Evolutionary conservation across 2,797 vertebrate genomes (phyloP).

Genomic region (Botia almorhae): DNA sequence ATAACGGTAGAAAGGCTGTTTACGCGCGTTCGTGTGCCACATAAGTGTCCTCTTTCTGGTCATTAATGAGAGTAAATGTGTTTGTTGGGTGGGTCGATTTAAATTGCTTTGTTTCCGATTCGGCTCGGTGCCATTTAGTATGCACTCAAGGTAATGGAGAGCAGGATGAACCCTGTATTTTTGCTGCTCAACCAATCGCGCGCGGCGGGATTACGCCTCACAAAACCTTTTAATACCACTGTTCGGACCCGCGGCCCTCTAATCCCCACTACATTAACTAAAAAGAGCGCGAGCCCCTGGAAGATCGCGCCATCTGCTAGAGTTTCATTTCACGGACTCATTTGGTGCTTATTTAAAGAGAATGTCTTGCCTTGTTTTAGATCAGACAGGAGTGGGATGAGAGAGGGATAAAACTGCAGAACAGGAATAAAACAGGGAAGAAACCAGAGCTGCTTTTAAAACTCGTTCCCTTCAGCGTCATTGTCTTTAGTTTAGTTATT

Average conservation of each 20-base stretch:
- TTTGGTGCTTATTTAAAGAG: conserved; percentile 70
- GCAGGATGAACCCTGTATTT: conserved; percentile 72
- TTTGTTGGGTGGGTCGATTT: conserved; percentile 69
- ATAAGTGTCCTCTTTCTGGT: conserved; percentile 22
- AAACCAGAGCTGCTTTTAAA: conserved; percentile 11
- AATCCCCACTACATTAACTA: conserved; percentile 85
- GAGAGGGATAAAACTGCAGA: conserved; percentile 2
- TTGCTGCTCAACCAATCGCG: conserved; percentile 75
- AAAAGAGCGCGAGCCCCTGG: conserved; percentile 79
- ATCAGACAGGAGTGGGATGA: conserved; percentile 58
- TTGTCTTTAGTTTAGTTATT: not conserved
- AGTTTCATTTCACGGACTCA: conserved; percentile 76
- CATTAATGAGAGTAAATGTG: conserved; percentile 71
- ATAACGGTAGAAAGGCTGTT: conserved; percentile 1
- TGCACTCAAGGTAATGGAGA: conserved; percentile 79
- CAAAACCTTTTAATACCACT: conserved; percentile 85
- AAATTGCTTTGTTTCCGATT: conserved; percentile 60
- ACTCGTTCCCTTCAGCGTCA: not conserved
- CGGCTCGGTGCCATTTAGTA: conserved; percentile 71
- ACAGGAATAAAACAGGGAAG: conserved; percentile 4
- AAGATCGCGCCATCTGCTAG: conserved; percentile 80
- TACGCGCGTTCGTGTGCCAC: not conserved
- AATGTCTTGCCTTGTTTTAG: conserved; percentile 62
- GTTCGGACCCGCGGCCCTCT: conserved; percentile 80
- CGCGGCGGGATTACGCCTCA: conserved; percentile 79